Conservation (phyloP, 2,797 vertebrate species). For the Chaetodon trifasciatus region DNA sequence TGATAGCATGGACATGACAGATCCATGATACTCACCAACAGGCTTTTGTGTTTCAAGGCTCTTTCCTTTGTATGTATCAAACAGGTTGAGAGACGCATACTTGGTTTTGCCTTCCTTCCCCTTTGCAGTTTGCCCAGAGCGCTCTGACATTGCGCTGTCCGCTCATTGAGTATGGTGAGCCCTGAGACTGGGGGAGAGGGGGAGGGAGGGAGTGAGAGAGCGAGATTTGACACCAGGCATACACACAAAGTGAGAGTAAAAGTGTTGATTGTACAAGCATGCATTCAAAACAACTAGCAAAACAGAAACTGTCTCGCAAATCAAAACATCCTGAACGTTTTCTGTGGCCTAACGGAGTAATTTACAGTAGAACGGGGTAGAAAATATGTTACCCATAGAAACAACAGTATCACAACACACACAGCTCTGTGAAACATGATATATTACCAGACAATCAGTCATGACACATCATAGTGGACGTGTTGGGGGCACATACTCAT, state of each 20-base stretch:
- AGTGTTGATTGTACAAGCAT: slow-evolving; percentile 2
- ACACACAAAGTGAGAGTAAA: slow-evolving; percentile 39
- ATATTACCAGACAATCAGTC: neutral
- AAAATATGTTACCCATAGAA: neutral
- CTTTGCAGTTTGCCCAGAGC: slow-evolving; percentile 99
- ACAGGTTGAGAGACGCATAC: slow-evolving; percentile 99
- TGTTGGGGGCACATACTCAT: neutral
- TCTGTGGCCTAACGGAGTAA: neutral
- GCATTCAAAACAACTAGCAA: slow-evolving; percentile 14
- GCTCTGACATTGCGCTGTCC: slow-evolving; percentile 99
- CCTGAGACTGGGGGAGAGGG: slow-evolving; percentile 86
- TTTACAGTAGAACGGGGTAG: no score
- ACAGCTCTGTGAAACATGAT: neutral
- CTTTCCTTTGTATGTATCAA: slow-evolving; percentile 99
- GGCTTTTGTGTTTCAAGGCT: slow-evolving; percentile 99
- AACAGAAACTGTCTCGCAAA: slow-evolving; percentile 8
- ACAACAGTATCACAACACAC: neutral
- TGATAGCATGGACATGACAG: neutral
- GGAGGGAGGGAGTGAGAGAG: neutral
- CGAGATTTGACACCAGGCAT: slow-evolving; percentile 44
- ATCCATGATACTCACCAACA: slow-evolving; percentile 87
- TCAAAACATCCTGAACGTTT: slow-evolving; percentile 5
- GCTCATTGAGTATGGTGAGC: slow-evolving; percentile 99
- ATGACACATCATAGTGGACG: no score
- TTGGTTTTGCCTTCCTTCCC: slow-evolving; percentile 99